These are phyloP conservation scores for Felis catus DNA, from an alignment of 2,113 vertebrate genomes.

Conservation along the genomic window F.catus_Fca126_mat1.0 CM031411.1:121177501-121178000, in stretches of 20 bases:
- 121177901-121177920: constrained; percentile 36
- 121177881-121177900: not conserved
- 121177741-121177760: constrained; percentile 31
- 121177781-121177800: constrained; percentile 43
- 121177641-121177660: not conserved
- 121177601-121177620: not conserved
- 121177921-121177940: not conserved
- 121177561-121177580: not conserved
- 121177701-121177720: not conserved
- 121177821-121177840: not conserved
- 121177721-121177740: not conserved
- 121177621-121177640: not conserved
- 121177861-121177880: constrained; percentile 58
- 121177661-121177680: not conserved
- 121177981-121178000: constrained; percentile 47
- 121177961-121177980: constrained; percentile 54
- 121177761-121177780: constrained; percentile 45
- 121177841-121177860: constrained; percentile 56
- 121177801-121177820: constrained; percentile 36
- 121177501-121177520: too few relatives aligned
- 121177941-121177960: constrained; percentile 46
- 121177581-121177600: not conserved
- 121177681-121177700: not conserved
- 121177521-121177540: not conserved
- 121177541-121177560: not conserved